Conservation (phyloP, 2,113 vertebrate species). For the Takifugu flavidus region DNA sequence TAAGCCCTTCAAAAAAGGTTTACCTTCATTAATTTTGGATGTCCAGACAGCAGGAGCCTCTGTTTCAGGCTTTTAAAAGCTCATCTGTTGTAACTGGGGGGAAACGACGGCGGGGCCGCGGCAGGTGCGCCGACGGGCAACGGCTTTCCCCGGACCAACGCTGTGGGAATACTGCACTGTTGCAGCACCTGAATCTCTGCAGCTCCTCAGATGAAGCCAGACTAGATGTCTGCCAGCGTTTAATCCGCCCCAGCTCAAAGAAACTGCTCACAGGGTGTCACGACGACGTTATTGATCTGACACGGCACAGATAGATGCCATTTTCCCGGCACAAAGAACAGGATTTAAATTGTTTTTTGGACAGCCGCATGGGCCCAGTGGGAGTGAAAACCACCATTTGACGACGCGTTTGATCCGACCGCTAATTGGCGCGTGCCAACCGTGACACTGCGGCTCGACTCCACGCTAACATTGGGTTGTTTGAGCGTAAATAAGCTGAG, state of each 20-base stretch:
- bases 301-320: slow-evolving; percentile 25
- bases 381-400: too few relatives aligned
- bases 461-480: too few relatives aligned
- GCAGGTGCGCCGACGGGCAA: slow-evolving; percentile 42
- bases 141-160: slow-evolving; percentile 25
- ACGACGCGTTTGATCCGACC: too few relatives aligned
- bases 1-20: slow-evolving; percentile 29
- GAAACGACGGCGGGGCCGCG: slow-evolving; percentile 48
- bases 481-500: too few relatives aligned
- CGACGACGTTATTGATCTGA: slow-evolving; percentile 60
- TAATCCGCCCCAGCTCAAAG: slow-evolving; percentile 34
- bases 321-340: slow-evolving; percentile 18
- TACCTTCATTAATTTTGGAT: slow-evolving; percentile 49
- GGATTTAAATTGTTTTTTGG: background rate
- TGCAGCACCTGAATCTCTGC: slow-evolving; percentile 27
- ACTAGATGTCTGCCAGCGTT: slow-evolving; percentile 24
- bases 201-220: slow-evolving; percentile 18
- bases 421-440: too few relatives aligned
- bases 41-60: slow-evolving; percentile 36
- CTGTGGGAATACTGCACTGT: slow-evolving; percentile 31
- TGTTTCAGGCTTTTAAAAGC: slow-evolving; percentile 33
- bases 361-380: background rate
- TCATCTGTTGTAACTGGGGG: slow-evolving; percentile 53
- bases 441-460: too few relatives aligned
- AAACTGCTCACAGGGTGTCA: slow-evolving; percentile 51